Evolutionary conservation across 1,140 invertebrate genomes (phyloP).

Genomic region (Drosophila malerkotliana): DNA sequence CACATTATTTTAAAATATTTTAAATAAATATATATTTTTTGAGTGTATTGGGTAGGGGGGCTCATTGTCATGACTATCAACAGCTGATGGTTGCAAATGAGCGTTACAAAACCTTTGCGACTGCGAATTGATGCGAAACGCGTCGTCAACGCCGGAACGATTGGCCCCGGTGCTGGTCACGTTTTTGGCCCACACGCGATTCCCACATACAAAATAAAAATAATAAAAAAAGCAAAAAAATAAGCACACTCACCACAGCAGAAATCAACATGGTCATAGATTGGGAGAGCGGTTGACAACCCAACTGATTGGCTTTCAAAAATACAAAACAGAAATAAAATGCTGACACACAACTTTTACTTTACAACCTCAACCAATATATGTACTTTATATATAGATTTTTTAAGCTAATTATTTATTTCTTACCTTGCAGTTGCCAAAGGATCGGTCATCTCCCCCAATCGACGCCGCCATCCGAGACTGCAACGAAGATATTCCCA

Average conservation of each 20-base stretch:
- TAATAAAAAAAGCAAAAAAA: not conserved
- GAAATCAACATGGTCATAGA: slow-evolving; percentile 20
- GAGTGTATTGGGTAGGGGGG: not conserved
- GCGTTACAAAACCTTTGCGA: slow-evolving; percentile 23
- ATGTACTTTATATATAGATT: too few species aligned
- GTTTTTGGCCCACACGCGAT: slow-evolving; percentile 61
- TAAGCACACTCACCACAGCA: not conserved
- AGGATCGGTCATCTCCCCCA: slow-evolving; percentile 51
- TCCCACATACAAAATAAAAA: slow-evolving; percentile 11
- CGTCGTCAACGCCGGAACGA: slow-evolving; percentile 26
- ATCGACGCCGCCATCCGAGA: slow-evolving; percentile 46
- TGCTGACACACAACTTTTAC: not conserved
- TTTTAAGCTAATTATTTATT: not conserved
- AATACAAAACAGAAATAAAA: not conserved
- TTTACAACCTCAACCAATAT: not conserved
- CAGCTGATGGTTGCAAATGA: slow-evolving; percentile 30
- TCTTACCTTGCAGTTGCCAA: slow-evolving; percentile 60
- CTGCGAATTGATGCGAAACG: slow-evolving; percentile 53
- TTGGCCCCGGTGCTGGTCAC: slow-evolving; percentile 55
- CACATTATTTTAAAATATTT: not conserved
- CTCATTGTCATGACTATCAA: slow-evolving; percentile 29
- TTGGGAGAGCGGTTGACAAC: slow-evolving; percentile 16
- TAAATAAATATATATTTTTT: not conserved
- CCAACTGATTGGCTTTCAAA: slow-evolving; percentile 29
- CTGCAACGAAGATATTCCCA: slow-evolving; percentile 29